phyloP scores from a whole-genome alignment of 2,888 invertebrate genomes.

The Neocrepidodera transversa region DNA sequence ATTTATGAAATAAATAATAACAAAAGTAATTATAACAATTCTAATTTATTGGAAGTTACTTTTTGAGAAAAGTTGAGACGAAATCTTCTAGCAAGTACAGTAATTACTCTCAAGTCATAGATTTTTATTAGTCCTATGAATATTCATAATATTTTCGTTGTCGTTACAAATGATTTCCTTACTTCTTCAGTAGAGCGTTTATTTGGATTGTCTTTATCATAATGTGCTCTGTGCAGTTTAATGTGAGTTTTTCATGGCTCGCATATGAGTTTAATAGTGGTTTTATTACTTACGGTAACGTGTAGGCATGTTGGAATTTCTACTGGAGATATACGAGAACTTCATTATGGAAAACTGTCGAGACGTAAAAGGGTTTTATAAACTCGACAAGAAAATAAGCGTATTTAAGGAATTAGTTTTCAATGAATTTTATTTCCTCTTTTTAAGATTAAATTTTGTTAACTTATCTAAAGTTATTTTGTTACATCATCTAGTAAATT shows the following conservation, averaged over 20 bases:
- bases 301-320: conserved; percentile 11
- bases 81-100: not conserved
- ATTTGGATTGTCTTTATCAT: conserved; percentile 8
- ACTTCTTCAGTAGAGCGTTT: conserved; percentile 1
- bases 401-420: too few species aligned
- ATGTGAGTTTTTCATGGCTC: conserved; percentile 7
- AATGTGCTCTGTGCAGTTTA: conserved; percentile 11
- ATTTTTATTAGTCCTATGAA: conserved; percentile 11
- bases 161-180: conserved; percentile 12
- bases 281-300: conserved; percentile 13
- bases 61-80: too few species aligned
- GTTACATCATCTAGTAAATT: too few species aligned
- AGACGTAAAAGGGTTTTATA: not conserved
- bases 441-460: too few species aligned
- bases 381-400: too few species aligned
- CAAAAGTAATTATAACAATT: too few species aligned
- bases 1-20: too few species aligned
- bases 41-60: too few species aligned
- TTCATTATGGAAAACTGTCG: conserved; percentile 7
- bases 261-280: conserved; percentile 11
- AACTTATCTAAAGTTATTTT: too few species aligned
- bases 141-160: conserved; percentile 13
- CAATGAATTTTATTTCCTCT: too few species aligned
- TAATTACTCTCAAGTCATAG: conserved; percentile 8
- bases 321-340: conserved; percentile 6